These are phyloP conservation scores for Bagarius yarrelli DNA, from an alignment of 2,113 vertebrate genomes.

Conservation along the genomic window DNA sequence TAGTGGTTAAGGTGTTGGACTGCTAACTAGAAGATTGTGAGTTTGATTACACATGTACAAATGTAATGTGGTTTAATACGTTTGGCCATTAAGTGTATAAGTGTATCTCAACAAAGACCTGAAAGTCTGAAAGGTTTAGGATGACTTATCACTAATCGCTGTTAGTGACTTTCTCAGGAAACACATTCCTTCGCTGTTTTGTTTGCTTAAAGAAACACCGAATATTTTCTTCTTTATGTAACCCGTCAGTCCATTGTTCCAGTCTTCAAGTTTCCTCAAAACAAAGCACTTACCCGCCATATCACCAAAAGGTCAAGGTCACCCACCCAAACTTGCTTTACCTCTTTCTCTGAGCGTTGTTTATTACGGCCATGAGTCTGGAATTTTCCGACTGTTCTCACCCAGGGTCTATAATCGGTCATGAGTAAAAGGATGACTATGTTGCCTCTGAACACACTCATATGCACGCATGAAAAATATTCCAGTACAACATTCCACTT, in stretches of 20 bases:
- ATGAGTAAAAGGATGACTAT: constrained; percentile 34
- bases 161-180: constrained; percentile 17
- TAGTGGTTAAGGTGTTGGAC: too few species aligned
- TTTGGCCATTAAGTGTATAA: too few species aligned
- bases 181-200: constrained; percentile 21
- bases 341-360: constrained; percentile 57
- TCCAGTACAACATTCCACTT: constrained; percentile 63
- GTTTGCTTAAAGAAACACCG: neutral
- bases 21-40: too few species aligned
- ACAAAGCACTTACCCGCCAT: constrained; percentile 19
- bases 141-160: neutral
- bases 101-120: neutral
- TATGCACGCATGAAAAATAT: constrained; percentile 41
- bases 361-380: constrained; percentile 41
- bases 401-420: constrained; percentile 17
- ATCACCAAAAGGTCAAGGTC: constrained; percentile 49
- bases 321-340: constrained; percentile 44
- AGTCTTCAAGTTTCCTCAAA: constrained; percentile 35
- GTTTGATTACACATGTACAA: too few species aligned
- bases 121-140: neutral
- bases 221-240: constrained; percentile 34
- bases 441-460: constrained; percentile 44
- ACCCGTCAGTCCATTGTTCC: constrained; percentile 27
- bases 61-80: too few species aligned
- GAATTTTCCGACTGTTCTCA: constrained; percentile 57